Percentiles rank a stretch among this genome's conserved stretches.
These are phyloP conservation scores for Lucilia sericata DNA, from an alignment of 1,140 invertebrate species.

Conservation along the genomic window DNA sequence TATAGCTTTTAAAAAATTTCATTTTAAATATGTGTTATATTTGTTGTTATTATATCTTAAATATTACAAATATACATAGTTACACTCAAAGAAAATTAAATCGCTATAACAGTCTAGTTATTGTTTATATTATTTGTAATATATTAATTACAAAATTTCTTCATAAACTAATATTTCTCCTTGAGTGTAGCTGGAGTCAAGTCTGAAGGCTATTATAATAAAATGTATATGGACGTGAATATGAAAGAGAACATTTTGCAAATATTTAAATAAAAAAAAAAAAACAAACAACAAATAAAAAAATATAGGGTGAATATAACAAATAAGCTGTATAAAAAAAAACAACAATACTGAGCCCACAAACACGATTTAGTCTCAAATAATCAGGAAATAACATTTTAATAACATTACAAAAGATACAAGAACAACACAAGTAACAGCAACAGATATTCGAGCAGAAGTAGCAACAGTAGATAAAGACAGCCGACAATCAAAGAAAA, in stretches of 20 bases:
- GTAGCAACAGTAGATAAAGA: background rate
- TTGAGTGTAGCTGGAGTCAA: background rate
- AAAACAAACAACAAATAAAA: background rate
- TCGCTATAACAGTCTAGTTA: too few relatives aligned
- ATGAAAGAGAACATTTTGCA: background rate
- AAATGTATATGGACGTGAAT: background rate
- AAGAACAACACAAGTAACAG: background rate
- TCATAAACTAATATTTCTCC: background rate
- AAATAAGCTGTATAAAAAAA: background rate
- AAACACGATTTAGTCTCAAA: constrained; percentile 36
- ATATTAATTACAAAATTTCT: background rate
- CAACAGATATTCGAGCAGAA: background rate
- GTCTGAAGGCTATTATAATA: background rate
- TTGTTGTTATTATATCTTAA: too few relatives aligned
- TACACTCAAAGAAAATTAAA: too few relatives aligned
- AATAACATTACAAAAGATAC: constrained; percentile 28
- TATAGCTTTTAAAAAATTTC: too few relatives aligned
- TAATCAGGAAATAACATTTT: constrained; percentile 41
- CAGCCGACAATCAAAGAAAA: background rate
- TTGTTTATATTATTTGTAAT: too few relatives aligned
- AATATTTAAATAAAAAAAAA: background rate
- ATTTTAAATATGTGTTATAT: too few relatives aligned
- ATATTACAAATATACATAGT: too few relatives aligned
- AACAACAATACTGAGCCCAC: background rate
- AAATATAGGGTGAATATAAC: background rate